Evolutionary conservation across 2,797 vertebrate species (phyloP).

Genomic region (Amphiprion clarkii): DNA sequence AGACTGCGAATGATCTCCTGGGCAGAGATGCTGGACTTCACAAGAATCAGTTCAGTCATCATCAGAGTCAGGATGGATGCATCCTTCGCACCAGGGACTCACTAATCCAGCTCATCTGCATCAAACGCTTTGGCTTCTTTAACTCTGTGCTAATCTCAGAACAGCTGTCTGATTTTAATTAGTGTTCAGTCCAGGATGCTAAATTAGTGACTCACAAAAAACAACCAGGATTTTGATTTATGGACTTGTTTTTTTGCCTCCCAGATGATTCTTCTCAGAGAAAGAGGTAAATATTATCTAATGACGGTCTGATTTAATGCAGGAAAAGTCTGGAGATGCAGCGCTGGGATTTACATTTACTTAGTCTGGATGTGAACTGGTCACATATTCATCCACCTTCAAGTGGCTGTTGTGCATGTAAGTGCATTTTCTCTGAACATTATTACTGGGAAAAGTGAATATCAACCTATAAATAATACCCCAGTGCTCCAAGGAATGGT

Average conservation of each 20-base stretch:
- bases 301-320: no score
- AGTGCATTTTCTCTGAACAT: no score
- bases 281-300: background rate
- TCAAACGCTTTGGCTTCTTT: background rate
- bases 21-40: background rate
- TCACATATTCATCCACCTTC: no score
- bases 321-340: no score
- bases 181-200: background rate
- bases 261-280: background rate
- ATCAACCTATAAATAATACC: no score
- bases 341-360: no score
- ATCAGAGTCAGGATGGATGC: constrained; percentile 9
- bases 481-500: no score
- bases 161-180: background rate
- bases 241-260: background rate
- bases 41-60: constrained; percentile 9
- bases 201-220: background rate
- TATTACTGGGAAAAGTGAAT: no score
- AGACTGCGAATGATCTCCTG: background rate
- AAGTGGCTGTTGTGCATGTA: no score
- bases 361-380: no score
- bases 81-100: background rate
- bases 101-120: background rate
- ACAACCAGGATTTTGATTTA: background rate
- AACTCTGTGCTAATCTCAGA: constrained; percentile 11